These are phyloP conservation scores for Pocota personata DNA, from an alignment of 2,888 invertebrate genomes.

Conservation along the genomic window DNA sequence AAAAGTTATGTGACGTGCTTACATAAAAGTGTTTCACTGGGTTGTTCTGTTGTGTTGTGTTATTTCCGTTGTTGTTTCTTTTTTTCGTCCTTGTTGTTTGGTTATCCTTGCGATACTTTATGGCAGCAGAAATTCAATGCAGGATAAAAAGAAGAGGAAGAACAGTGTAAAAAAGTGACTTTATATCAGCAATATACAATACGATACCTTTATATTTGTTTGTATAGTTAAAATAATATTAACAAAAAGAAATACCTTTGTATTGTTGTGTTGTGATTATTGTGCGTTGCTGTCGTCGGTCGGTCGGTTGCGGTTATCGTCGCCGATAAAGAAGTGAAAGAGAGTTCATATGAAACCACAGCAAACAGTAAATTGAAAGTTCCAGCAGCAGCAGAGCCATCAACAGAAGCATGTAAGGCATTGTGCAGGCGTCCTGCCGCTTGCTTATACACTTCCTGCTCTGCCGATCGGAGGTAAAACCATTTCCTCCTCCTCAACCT, in stretches of 20 bases:
- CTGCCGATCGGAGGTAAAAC: conserved; percentile 6
- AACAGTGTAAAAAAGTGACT: conserved; percentile 44
- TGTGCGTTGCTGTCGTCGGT: not conserved
- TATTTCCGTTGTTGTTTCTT: conserved; percentile 43
- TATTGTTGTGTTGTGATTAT: conserved; percentile 1
- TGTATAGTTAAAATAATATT: conserved; percentile 53
- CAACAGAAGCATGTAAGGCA: conserved; percentile 62
- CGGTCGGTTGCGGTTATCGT: not conserved
- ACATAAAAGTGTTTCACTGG: conserved; percentile 61
- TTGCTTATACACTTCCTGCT: conserved; percentile 38
- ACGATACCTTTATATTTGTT: not conserved
- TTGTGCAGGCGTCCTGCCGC: conserved; percentile 63
- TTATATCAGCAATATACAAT: conserved; percentile 8
- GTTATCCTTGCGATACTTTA: conserved; percentile 54
- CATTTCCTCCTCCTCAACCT: not conserved
- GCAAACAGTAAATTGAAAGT: conserved; percentile 44
- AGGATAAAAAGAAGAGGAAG: conserved; percentile 26
- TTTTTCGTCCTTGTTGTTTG: conserved; percentile 27
- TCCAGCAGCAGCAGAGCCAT: conserved; percentile 28
- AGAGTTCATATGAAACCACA: conserved; percentile 45
- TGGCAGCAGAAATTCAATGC: conserved; percentile 59
- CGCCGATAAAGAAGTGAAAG: conserved; percentile 7
- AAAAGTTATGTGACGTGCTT: conserved; percentile 65
- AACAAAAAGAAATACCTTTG: conserved; percentile 8
- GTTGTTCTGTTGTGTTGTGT: conserved; percentile 46